A percentile compares a stretch with the other conserved stretches of the same genome.
Conservation (phyloP, 1,140 invertebrate species). For the Periplaneta americana region DNA sequence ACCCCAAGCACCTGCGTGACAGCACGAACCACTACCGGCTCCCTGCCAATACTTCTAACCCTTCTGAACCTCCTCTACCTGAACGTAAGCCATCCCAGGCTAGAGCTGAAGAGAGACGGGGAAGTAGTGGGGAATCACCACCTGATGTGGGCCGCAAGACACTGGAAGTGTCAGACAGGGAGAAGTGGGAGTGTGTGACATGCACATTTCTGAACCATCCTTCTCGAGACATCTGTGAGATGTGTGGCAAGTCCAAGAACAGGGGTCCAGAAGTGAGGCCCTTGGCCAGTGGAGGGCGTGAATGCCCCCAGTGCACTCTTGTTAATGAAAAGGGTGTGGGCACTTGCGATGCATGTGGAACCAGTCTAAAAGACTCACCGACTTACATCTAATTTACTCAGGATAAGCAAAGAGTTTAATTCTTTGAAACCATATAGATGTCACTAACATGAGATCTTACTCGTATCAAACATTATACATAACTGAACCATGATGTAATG, state of each 20-base stretch:
- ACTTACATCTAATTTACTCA: constrained; percentile 58
- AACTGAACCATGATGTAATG: neutral
- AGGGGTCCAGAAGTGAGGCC: constrained; percentile 55
- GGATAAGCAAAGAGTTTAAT: neutral
- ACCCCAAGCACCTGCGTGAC: neutral
- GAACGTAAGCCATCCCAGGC: neutral
- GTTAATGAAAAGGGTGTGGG: constrained; percentile 65
- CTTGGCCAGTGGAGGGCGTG: constrained; percentile 63
- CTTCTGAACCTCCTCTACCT: neutral
- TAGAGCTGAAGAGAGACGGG: neutral
- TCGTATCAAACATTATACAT: neutral
- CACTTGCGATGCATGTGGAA: constrained; percentile 60
- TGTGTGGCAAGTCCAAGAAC: constrained; percentile 63
- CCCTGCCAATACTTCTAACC: neutral
- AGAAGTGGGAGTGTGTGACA: constrained; percentile 57
- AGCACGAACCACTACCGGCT: neutral
- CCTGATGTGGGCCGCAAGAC: neutral
- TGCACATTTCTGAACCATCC: constrained; percentile 65
- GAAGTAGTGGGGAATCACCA: neutral
- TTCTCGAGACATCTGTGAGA: constrained; percentile 59
- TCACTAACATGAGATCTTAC: neutral
- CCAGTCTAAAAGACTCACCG: constrained; percentile 65
- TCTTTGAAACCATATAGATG: neutral
- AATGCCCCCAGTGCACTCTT: constrained; percentile 72
- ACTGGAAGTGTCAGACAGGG: neutral